These are phyloP conservation scores for Pelecanus crispus DNA, from an alignment of 2,113 vertebrate genomes.

Conservation along the genomic window DNA sequence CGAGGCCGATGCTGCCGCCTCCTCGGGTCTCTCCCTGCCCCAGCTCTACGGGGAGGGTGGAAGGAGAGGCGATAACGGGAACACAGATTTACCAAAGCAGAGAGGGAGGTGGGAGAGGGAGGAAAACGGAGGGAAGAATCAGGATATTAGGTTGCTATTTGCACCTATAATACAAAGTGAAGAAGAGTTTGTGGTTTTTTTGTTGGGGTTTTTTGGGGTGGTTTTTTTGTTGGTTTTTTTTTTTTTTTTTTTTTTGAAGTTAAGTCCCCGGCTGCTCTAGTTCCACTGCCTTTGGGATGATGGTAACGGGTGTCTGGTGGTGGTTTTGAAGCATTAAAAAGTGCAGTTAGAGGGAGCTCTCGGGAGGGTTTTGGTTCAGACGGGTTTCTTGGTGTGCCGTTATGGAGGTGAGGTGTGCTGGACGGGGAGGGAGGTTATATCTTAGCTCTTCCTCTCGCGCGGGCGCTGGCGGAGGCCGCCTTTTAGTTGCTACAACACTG, in stretches of 20 bases:
- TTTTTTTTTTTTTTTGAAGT: conserved; percentile 1
- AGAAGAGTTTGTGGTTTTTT: conserved; percentile 49
- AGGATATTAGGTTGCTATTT: conserved; percentile 50
- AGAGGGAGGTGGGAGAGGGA: neutral
- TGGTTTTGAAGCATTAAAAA: conserved; percentile 68
- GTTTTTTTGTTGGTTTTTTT: neutral
- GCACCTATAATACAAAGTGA: conserved; percentile 75
- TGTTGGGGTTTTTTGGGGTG: too few species aligned
- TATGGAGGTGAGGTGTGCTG: conserved; percentile 33
- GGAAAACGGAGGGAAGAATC: neutral
- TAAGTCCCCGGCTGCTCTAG: conserved; percentile 56
- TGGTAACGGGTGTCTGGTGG: conserved; percentile 56
- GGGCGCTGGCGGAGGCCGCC: neutral
- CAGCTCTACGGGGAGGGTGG: neutral
- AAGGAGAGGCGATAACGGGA: neutral
- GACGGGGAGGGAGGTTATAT: conserved; percentile 59
- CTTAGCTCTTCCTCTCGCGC: conserved; percentile 60
- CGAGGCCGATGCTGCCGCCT: neutral
- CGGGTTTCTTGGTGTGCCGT: conserved; percentile 53
- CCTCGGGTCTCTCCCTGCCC: neutral
- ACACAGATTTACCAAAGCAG: neutral
- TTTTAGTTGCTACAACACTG: conserved; percentile 83
- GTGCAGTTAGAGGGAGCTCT: conserved; percentile 63
- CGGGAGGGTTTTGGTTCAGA: conserved; percentile 42
- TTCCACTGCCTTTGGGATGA: conserved; percentile 11